Base-by-base conservation (phyloP, 2,797 vertebrate species). In the Chelon labrosus region DNA sequence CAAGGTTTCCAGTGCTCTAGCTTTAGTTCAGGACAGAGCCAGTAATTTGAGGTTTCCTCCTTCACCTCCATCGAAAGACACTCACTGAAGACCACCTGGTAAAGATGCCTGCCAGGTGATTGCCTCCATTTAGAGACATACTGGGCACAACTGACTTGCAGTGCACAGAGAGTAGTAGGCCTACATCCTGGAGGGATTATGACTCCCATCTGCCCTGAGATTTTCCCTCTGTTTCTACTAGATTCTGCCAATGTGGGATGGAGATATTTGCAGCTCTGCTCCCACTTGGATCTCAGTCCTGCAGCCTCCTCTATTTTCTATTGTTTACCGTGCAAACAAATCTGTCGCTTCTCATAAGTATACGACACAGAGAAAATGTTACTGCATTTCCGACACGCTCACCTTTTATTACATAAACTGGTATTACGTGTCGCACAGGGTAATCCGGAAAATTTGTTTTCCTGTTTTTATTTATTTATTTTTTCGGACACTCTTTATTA, bases 201-300 rank as follows among this genome's bases (percentile, higher is more conserved):
- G 80, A 63, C 75, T 83, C 88, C 89, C 89, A 92, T 93, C 89
- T 93, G 90, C 78, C 78, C 79, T 72, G 66, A 82, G 82, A 90
- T 87, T 87, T 85, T 75, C 35, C 73, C 79, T 66, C 64, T 75
- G 25, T 70, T 82, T 66, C 61, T 77, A 31, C 65, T 77, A 57
- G 64, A 81, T 66, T 84, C 73, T 84, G 77, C 63, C 79, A 82
- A 56, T 25, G 38, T 54, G 70, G 69, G 60, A 58, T 65, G 65
- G 53, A 75, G 62, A 79, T 74, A 68, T 83, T 77, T 76, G 55
- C 83, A 76, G 75, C 70, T 79, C 70, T 61, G 66, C 73, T 82
- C 80, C 76, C 77, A 76, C 72, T 85, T 80, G 84, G 79, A 77
- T 85, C 71, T 72, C 25, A 14, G 50, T 84, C 58, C 74, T 62